Percentiles rank a stretch among this genome's conserved stretches.
phyloP scores from a whole-genome alignment of 2,113 vertebrate species.

The Triplophysa dalaica region DNA sequence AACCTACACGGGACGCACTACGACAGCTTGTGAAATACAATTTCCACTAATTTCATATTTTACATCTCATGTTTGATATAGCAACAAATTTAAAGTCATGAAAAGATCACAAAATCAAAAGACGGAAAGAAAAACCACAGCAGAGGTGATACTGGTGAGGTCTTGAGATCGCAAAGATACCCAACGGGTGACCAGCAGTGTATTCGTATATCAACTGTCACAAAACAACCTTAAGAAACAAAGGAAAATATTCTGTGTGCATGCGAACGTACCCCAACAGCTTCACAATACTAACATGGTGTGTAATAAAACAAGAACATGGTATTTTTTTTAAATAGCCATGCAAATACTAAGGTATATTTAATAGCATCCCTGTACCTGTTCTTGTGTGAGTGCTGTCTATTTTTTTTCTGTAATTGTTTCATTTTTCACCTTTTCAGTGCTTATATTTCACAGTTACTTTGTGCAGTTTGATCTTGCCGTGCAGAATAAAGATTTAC shows the following conservation, averaged over 20 bases:
- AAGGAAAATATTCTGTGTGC: neutral
- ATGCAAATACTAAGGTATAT: neutral
- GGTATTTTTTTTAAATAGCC: too few relatives aligned
- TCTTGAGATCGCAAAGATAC: too few relatives aligned
- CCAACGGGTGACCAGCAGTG: neutral
- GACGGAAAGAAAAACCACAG: neutral
- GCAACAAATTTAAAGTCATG: neutral
- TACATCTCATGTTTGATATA: neutral
- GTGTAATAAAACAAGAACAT: too few relatives aligned
- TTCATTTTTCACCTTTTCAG: neutral
- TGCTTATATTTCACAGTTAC: too few relatives aligned
- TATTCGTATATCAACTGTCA: constrained; percentile 36
- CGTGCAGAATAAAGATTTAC: too few relatives aligned
- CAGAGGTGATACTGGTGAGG: neutral
- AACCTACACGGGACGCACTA: too few relatives aligned
- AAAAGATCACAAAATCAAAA: neutral
- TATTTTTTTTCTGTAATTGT: too few relatives aligned
- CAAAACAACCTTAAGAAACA: constrained; percentile 8
- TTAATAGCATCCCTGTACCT: neutral
- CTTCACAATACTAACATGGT: too few relatives aligned
- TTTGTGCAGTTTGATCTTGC: neutral
- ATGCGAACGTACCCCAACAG: too few relatives aligned
- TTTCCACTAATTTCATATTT: neutral
- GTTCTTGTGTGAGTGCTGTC: too few relatives aligned
- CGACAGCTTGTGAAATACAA: neutral